Base-by-base conservation (phyloP, 1,140 invertebrate species). In the Drosophila arawakana region DNA sequence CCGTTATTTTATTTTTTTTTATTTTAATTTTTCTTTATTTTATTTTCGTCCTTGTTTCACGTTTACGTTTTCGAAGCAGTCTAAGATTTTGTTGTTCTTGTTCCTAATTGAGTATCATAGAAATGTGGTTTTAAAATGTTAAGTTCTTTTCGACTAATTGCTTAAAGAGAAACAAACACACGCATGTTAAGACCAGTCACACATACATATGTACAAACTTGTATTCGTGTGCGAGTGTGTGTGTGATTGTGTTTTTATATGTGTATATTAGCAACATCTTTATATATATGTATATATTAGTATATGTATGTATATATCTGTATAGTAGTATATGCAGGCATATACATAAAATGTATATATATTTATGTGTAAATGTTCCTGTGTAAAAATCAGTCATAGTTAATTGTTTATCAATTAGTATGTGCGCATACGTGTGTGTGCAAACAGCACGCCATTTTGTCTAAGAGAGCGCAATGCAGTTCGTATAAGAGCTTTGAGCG, bases 301-400 rank as follows among this genome's bases (percentile, higher is more conserved):
- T 71, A 65, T 80, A 73, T 73, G 62, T 55, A 65, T 88, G 52
- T 84, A 80, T 88, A 55, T 80, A 80, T 89, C 62, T 81, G 73
- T 81, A 72, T 67, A 67, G 55, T 73, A 68, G 73, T 80, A 78
- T 75, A 76, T 78, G 65, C 71, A 74, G 77, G 73, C 80, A 54
- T 63, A 49, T 63, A 63, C 61, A 63, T 78, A 60, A 80, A 73
- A 30, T 30, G 25, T 89, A 70, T 83, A 80, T 80, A 83, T 80
- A 73, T 68, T 77, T 73, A 80, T 84, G 80, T 89, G 81, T 84
- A 86, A 80, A 88, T 80, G 70, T 79, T 85, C 55, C 86, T 80
- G 83, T 86, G 83, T 86, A 86, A 88, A 86, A 86, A 86, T 86
- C 83, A 86, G 83, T 86, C 83, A 83, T 82, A 88, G 84, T 88